phyloP scores from a whole-genome alignment of 2,113 vertebrate species.

The Sorex fumeus region DNA sequence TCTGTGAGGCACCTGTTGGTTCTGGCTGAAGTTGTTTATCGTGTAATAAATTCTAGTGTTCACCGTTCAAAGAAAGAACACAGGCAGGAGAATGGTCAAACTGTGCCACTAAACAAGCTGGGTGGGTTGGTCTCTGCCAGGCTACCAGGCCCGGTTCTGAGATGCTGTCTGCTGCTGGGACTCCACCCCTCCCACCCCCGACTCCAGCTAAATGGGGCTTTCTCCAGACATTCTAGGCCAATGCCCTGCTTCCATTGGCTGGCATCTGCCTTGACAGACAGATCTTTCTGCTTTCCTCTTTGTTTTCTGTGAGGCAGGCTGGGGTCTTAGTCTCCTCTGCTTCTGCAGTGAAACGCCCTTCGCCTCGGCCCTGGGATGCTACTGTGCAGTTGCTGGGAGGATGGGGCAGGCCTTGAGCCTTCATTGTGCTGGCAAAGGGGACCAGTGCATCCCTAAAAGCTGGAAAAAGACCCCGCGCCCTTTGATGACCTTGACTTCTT shows the following conservation, averaged over 20 bases:
- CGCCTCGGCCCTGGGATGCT: background rate
- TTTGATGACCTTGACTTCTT: background rate
- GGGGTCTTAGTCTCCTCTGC: background rate
- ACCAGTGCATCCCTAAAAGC: background rate
- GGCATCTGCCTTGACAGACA: background rate
- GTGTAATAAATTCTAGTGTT: constrained; percentile 39
- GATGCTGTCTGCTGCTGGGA: background rate
- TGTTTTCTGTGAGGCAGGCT: background rate
- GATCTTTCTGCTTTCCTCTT: background rate
- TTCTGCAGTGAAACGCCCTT: background rate
- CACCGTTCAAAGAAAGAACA: constrained; percentile 59
- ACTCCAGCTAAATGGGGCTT: background rate
- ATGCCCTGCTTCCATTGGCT: background rate
- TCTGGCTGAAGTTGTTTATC: constrained; percentile 62
- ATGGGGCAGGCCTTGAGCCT: background rate
- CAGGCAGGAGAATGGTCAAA: background rate
- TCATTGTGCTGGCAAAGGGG: background rate
- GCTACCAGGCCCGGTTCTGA: background rate
- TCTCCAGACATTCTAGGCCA: background rate
- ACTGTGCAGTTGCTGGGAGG: background rate
- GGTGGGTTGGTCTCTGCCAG: background rate
- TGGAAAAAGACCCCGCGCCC: background rate
- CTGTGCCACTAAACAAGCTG: background rate
- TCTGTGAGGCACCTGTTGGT: background rate
- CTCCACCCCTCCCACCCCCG: too few relatives aligned